These are phyloP conservation scores for Fringilla coelebs DNA, from an alignment of 2,797 vertebrate genomes.

Conservation along the genomic window DNA sequence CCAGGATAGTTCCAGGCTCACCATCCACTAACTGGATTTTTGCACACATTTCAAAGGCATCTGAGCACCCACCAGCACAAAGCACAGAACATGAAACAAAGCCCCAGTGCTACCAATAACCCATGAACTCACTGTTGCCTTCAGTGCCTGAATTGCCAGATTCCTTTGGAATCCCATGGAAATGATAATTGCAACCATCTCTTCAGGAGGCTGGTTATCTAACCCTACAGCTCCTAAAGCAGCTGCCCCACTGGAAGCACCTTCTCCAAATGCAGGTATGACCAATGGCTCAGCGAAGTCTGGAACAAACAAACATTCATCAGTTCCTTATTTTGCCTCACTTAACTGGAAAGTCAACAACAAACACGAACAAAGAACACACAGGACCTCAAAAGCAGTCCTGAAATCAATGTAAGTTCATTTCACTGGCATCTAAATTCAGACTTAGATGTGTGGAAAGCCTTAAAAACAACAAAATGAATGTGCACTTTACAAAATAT, in stretches of 20 bases:
- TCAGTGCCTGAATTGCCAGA: conserved; percentile 87
- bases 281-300: conserved; percentile 95
- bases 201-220: conserved; percentile 91
- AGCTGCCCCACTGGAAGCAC: conserved; percentile 69
- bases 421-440: neutral
- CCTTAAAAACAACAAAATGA: neutral
- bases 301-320: conserved; percentile 58
- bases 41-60: neutral
- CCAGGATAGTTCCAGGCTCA: neutral
- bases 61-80: neutral
- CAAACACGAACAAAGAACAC: neutral
- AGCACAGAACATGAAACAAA: neutral
- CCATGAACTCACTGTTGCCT: conserved; percentile 84
- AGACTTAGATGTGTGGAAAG: neutral
- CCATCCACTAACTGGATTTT: neutral
- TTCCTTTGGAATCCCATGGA: conserved; percentile 96
- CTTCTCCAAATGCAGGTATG: conserved; percentile 81
- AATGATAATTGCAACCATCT: conserved; percentile 91
- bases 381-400: neutral
- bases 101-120: neutral
- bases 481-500: neutral
- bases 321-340: neutral
- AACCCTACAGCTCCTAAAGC: conserved; percentile 73
- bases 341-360: neutral
- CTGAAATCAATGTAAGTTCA: neutral